Conservation (phyloP, 2,888 invertebrate species). For the Latrodectus elegans region DNA sequence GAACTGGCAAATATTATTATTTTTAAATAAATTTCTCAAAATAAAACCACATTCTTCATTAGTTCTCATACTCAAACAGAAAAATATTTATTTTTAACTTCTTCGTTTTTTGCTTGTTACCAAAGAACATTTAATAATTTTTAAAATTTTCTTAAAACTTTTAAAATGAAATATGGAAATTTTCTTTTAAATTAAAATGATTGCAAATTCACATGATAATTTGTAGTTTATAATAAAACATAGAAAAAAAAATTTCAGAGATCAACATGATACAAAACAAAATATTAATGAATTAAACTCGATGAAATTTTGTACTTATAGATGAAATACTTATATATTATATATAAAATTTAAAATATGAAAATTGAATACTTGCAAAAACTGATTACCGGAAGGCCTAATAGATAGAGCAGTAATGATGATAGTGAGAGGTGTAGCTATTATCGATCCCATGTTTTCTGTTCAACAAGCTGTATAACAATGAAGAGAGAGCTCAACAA, state of each 20-base stretch:
- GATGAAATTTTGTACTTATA: background rate
- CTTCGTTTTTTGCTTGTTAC: no score
- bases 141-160: no score
- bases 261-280: background rate
- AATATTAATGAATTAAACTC: background rate
- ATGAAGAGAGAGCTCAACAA: no score
- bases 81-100: no score
- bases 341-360: background rate
- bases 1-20: no score
- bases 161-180: background rate
- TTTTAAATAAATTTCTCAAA: no score
- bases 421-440: background rate
- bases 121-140: no score
- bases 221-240: background rate
- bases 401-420: background rate
- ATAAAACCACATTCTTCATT: no score
- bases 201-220: background rate
- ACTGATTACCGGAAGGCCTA: constrained; percentile 19
- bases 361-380: background rate
- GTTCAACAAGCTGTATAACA: no score
- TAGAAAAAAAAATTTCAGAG: background rate
- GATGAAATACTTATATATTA: background rate
- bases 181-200: background rate
- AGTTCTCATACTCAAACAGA: no score
- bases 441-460: constrained; percentile 18